Conservation (phyloP, 2,797 vertebrate species). For the Alcedo atthis region DNA sequence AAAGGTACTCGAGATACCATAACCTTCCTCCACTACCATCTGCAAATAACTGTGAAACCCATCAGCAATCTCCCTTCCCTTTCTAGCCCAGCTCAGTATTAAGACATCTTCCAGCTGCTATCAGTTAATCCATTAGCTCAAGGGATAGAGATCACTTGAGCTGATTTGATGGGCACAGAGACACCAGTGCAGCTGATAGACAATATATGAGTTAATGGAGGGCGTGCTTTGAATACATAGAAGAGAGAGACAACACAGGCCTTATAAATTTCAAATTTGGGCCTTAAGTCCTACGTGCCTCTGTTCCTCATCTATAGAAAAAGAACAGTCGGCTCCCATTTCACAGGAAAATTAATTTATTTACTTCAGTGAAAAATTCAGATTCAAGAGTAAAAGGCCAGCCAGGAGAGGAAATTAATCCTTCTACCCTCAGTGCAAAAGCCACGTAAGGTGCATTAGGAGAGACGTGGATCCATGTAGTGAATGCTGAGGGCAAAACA, state of each 20-base stretch:
- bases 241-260: neutral
- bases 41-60: neutral
- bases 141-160: neutral
- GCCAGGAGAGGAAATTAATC: slow-evolving; percentile 32
- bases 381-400: neutral
- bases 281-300: neutral
- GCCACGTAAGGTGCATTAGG: neutral
- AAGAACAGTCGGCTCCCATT: neutral
- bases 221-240: neutral
- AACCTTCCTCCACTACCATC: neutral
- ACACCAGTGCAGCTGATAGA: slow-evolving; percentile 11
- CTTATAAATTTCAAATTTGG: neutral
- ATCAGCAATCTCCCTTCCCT: neutral
- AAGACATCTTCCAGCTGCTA: neutral
- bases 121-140: slow-evolving; percentile 1
- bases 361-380: neutral
- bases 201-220: neutral
- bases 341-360: neutral
- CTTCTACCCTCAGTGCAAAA: neutral
- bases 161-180: slow-evolving; percentile 1
- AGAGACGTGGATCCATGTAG: neutral
- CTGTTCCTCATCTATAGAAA: neutral
- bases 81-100: neutral
- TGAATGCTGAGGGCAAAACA: neutral
- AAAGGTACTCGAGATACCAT: neutral